Percentiles rank a stretch among this genome's conserved stretches.
These are phyloP conservation scores for Nannobrachium achirus DNA, from an alignment of 2,113 vertebrate species.

Conservation along the genomic window DNA sequence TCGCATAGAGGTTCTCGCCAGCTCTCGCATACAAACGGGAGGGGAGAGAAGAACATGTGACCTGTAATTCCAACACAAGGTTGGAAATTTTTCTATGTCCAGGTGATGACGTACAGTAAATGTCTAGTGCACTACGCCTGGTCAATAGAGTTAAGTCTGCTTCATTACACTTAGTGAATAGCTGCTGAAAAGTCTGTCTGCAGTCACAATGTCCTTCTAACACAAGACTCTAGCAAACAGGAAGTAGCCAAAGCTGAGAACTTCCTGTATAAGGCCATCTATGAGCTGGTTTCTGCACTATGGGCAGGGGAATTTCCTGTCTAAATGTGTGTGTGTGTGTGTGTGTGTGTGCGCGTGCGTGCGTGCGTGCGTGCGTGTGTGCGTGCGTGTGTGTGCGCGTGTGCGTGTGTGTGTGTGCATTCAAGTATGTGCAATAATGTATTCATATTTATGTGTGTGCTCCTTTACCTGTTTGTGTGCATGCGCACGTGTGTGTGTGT, in stretches of 20 bases:
- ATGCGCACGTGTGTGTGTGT: conserved; percentile 30
- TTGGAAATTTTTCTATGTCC: too few species aligned
- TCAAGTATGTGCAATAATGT: not conserved
- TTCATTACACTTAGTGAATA: conserved; percentile 47
- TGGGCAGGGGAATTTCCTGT: conserved; percentile 50
- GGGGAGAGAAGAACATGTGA: too few species aligned
- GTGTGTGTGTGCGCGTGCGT: conserved; percentile 8
- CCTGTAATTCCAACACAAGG: too few species aligned
- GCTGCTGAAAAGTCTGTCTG: conserved; percentile 46
- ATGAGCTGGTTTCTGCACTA: conserved; percentile 45
- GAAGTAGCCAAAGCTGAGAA: conserved; percentile 78
- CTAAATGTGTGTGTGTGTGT: conserved; percentile 11
- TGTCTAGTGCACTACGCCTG: not conserved
- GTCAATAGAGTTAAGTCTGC: not conserved
- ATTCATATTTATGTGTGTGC: not conserved
- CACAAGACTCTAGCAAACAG: conserved; percentile 72
- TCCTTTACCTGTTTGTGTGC: conserved; percentile 4
- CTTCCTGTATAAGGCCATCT: conserved; percentile 77
- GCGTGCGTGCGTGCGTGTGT: conserved; percentile 13
- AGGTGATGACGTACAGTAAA: too few species aligned
- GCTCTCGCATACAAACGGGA: too few species aligned
- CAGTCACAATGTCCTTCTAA: conserved; percentile 59
- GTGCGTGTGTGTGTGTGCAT: conserved; percentile 24
- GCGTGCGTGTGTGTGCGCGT: conserved; percentile 11
- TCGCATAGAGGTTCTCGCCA: too few species aligned